These are phyloP conservation scores for Rhagologus leucostigma DNA, from an alignment of 2,113 vertebrate genomes.

Conservation along the genomic window DNA sequence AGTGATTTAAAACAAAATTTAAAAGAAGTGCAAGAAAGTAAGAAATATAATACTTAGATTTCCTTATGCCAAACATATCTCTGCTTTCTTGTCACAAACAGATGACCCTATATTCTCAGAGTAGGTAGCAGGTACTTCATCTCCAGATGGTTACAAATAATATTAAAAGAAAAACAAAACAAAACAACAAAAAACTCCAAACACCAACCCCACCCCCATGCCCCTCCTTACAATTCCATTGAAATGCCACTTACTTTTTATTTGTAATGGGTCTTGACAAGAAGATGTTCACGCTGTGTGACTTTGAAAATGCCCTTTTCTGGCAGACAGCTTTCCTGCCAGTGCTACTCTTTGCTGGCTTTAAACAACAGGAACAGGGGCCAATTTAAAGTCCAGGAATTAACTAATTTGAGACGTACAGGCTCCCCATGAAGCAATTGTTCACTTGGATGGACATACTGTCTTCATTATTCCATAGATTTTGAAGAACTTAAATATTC, in stretches of 20 bases:
- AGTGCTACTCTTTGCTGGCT: conserved; percentile 3
- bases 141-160: not conserved
- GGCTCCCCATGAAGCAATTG: conserved; percentile 18
- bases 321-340: conserved; percentile 21
- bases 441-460: not conserved
- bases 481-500: conserved; percentile 22
- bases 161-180: not conserved
- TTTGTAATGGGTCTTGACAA: conserved; percentile 53
- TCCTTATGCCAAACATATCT: not conserved
- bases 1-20: not conserved
- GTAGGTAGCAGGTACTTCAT: not conserved
- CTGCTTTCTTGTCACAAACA: not conserved
- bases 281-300: conserved; percentile 46
- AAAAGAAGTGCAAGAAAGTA: not conserved
- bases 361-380: conserved; percentile 37
- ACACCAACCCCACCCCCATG: rapidly evolving
- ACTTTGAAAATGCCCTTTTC: conserved; percentile 65
- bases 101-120: not conserved
- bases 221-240: not conserved
- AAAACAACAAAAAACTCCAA: not conserved
- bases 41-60: not conserved
- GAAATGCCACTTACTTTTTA: conserved; percentile 56
- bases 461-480: conserved; percentile 38
- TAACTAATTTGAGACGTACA: conserved; percentile 15
- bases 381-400: conserved; percentile 45